These are phyloP conservation scores for Lochmaea capreae DNA, from an alignment of 2,888 invertebrate genomes.

Conservation along the genomic window DNA sequence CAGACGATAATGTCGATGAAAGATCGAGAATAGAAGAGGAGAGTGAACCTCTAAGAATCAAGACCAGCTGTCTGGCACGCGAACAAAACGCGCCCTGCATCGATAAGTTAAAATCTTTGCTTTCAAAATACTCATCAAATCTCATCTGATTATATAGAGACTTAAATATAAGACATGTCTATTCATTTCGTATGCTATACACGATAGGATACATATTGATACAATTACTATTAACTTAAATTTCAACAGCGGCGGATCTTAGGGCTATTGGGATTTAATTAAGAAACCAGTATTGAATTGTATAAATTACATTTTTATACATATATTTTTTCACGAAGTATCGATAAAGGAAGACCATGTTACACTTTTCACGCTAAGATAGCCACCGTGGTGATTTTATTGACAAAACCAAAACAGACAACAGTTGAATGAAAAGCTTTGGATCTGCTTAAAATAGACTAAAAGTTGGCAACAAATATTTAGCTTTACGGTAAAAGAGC, in stretches of 20 bases:
- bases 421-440: no score
- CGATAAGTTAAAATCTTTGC: slow-evolving; percentile 40
- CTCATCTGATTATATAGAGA: slow-evolving; percentile 27
- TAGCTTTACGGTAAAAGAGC: no score
- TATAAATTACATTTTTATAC: neutral
- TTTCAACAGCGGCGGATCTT: slow-evolving; percentile 5
- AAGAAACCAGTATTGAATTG: neutral
- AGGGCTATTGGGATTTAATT: neutral
- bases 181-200: slow-evolving; percentile 21
- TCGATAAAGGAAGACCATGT: neutral
- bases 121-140: slow-evolving; percentile 40
- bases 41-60: slow-evolving; percentile 39
- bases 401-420: no score
- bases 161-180: slow-evolving; percentile 19
- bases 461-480: no score
- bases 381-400: no score
- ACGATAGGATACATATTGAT: slow-evolving; percentile 17
- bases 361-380: no score
- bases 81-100: slow-evolving; percentile 49
- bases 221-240: slow-evolving; percentile 9
- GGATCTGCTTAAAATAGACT: no score
- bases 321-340: neutral
- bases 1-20: slow-evolving; percentile 29
- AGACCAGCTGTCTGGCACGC: slow-evolving; percentile 48
- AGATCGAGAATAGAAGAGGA: slow-evolving; percentile 28